These are phyloP conservation scores for Cygnus olor DNA, from an alignment of 2,797 vertebrate genomes.

Conservation along the genomic window DNA sequence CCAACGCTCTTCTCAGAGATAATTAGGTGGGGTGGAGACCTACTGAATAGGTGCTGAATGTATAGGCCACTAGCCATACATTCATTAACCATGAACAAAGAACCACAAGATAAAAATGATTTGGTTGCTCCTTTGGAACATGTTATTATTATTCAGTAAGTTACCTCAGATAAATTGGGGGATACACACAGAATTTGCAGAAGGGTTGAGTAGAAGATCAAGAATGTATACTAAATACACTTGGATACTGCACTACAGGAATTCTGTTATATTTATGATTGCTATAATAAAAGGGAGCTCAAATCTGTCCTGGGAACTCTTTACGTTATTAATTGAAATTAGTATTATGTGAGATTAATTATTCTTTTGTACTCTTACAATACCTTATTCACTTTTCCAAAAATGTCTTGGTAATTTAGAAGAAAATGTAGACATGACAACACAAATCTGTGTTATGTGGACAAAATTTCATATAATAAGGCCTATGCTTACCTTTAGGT, in stretches of 20 bases:
- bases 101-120: not conserved
- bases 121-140: not conserved
- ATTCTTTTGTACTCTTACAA: not conserved
- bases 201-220: not conserved
- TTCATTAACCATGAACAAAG: not conserved
- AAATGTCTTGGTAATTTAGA: not conserved
- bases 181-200: not conserved
- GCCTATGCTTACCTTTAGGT: conserved; percentile 73
- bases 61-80: not conserved
- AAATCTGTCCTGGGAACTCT: not conserved
- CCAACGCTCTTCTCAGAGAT: not conserved
- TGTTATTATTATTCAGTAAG: not conserved
- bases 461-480: not conserved
- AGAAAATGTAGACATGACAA: not conserved
- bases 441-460: not conserved
- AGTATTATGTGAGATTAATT: not conserved
- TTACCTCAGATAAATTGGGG: not conserved
- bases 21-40: not conserved
- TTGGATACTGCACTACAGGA: not conserved
- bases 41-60: not conserved
- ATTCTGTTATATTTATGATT: not conserved
- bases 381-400: not conserved
- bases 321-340: not conserved
- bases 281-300: not conserved
- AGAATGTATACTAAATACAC: not conserved